Evolutionary conservation across 2,113 vertebrate genomes (phyloP).

Genomic region (Phycodurus eques): DNA sequence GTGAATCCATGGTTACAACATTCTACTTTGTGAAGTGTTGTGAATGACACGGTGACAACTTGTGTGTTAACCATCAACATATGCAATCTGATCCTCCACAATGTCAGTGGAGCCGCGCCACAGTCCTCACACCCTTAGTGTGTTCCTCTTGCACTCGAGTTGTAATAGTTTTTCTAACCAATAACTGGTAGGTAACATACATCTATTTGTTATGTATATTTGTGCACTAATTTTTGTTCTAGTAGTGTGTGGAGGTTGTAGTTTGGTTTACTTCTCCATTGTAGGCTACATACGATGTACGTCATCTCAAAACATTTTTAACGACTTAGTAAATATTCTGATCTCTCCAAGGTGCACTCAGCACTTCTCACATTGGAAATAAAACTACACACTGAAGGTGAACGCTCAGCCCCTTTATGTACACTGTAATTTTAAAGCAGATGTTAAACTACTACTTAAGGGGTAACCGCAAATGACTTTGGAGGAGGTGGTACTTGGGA

Average conservation of each 20-base stretch:
- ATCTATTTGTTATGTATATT: not conserved
- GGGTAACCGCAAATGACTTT: not conserved
- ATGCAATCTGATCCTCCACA: conserved; percentile 10
- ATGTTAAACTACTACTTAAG: not conserved
- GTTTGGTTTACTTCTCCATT: not conserved
- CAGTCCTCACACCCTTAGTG: not conserved
- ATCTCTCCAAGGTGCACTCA: not conserved
- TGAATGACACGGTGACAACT: conserved; percentile 17
- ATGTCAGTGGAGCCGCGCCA: not conserved
- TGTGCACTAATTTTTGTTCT: not conserved
- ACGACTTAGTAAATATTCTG: not conserved
- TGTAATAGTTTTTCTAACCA: not conserved
- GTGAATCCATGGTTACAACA: conserved; percentile 18
- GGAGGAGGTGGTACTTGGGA: not conserved
- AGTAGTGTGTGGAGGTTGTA: not conserved
- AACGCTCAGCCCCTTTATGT: not conserved
- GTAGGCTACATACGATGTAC: not conserved
- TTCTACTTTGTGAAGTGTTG: conserved; percentile 14
- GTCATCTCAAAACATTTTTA: not conserved
- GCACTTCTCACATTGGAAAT: not conserved
- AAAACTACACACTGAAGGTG: not conserved
- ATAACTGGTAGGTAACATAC: not conserved
- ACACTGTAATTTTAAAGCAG: not conserved
- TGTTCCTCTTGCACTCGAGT: not conserved
- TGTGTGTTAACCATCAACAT: not conserved